Conservation (phyloP, 37 sponge, comb jelly and placozoan genomes). For the Hormiphora californensis region DNA sequence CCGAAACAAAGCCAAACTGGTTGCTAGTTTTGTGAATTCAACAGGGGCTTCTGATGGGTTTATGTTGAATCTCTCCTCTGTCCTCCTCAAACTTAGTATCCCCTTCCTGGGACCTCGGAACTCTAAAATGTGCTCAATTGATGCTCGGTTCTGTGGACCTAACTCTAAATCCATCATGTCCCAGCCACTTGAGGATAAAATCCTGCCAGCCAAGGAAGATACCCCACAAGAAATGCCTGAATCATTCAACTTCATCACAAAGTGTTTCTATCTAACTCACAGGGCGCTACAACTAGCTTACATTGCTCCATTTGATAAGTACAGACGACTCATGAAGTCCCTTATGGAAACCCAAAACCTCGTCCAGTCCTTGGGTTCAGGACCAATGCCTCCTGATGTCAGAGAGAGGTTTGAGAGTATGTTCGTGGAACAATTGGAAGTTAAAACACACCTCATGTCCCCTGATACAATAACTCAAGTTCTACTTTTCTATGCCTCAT, state of each 20-base stretch:
- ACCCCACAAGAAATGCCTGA: background rate
- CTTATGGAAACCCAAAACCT: conserved; percentile 9
- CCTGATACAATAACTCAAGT: background rate
- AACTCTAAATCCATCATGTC: background rate
- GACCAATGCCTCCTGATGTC: background rate
- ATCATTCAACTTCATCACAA: conserved; percentile 7
- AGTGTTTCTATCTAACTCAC: background rate
- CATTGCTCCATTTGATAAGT: conserved; percentile 14
- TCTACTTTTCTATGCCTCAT: conserved; percentile 2
- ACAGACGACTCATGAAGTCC: conserved; percentile 12
- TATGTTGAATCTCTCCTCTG: conserved; percentile 1
- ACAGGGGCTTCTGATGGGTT: conserved; percentile 11
- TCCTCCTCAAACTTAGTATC: background rate
- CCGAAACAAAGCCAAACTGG: conserved; percentile 24
- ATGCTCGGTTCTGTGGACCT: conserved; percentile 22
- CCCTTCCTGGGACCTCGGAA: conserved; percentile 20
- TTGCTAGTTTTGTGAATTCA: background rate
- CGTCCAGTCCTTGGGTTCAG: background rate
- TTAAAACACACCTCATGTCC: background rate
- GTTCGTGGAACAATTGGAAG: conserved; percentile 37
- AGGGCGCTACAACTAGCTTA: background rate
- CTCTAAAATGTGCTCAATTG: background rate
- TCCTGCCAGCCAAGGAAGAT: background rate
- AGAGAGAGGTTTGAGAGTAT: conserved; percentile 8
- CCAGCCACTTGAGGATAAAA: background rate